A percentile compares a stretch with the other conserved stretches of the same genome.
Evolutionary conservation across 2,797 vertebrate species (phyloP).

Genomic region (Balearica regulorum): DNA sequence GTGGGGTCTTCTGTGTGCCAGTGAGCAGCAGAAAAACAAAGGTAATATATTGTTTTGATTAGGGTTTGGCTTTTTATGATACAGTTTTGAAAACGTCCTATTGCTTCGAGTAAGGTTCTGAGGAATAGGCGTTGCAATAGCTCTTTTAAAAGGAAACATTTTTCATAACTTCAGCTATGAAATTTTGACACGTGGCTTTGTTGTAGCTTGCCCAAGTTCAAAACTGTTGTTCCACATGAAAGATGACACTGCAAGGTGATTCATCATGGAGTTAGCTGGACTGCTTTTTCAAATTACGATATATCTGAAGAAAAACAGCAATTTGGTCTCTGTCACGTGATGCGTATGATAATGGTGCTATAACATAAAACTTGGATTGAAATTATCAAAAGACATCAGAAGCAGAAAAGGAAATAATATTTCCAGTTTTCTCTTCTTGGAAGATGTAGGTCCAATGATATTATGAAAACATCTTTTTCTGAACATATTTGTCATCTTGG

Average conservation of each 20-base stretch:
- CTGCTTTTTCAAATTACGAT: neutral
- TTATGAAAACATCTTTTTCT: neutral
- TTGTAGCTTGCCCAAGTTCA: neutral
- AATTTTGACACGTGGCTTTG: neutral
- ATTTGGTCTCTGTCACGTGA: neutral
- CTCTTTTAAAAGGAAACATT: neutral
- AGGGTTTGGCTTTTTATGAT: neutral
- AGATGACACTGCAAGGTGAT: neutral
- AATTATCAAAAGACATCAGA: neutral
- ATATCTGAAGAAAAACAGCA: neutral
- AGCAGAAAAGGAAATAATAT: neutral
- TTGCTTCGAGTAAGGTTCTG: neutral
- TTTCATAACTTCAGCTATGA: neutral
- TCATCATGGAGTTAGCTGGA: neutral
- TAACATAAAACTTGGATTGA: neutral
- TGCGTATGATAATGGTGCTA: neutral
- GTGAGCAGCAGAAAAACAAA: neutral
- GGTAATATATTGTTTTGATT: neutral
- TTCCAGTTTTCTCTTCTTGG: neutral
- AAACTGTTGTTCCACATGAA: neutral
- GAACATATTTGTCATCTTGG: neutral
- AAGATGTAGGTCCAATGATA: neutral
- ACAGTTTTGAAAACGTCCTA: neutral
- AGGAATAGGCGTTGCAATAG: fast-evolving
- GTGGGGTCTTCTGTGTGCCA: neutral